Evolutionary conservation across 2,888 invertebrate genomes (phyloP).

Genomic region (Aphodius granarius): DNA sequence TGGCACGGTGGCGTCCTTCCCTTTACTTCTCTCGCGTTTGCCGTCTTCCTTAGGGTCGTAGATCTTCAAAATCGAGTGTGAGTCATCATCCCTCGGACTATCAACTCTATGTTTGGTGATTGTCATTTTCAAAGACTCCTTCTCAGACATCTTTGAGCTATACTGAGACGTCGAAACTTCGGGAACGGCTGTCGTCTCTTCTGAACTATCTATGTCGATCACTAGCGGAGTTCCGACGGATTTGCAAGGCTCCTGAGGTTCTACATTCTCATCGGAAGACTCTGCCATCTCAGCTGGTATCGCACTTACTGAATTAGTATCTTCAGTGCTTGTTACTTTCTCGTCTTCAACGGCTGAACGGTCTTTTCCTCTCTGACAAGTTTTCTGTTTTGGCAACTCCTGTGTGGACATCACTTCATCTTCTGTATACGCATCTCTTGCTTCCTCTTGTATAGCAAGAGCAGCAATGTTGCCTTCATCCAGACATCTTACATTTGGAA

Average conservation of each 20-base stretch:
- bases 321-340: background rate
- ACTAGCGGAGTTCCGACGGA: slow-evolving; percentile 6
- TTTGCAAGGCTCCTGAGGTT: background rate
- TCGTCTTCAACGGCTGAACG: background rate
- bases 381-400: background rate
- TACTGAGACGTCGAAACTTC: slow-evolving; percentile 42
- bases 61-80: slow-evolving; percentile 51
- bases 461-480: slow-evolving; percentile 11
- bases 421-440: background rate
- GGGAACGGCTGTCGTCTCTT: background rate
- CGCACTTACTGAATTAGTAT: background rate
- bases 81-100: slow-evolving; percentile 25
- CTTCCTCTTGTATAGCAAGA: background rate
- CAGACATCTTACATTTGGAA: background rate
- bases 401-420: background rate
- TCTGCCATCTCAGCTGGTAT: background rate
- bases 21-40: slow-evolving; percentile 28
- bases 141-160: slow-evolving; percentile 36
- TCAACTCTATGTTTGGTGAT: slow-evolving; percentile 51
- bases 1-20: slow-evolving; percentile 25
- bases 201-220: background rate
- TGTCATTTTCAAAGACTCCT: slow-evolving; percentile 48
- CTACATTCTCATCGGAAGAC: background rate
- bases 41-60: slow-evolving; percentile 43
- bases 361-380: background rate